These are phyloP conservation scores for Stenodema calcarata DNA, from an alignment of 2,888 invertebrate genomes.

Conservation along the genomic window DNA sequence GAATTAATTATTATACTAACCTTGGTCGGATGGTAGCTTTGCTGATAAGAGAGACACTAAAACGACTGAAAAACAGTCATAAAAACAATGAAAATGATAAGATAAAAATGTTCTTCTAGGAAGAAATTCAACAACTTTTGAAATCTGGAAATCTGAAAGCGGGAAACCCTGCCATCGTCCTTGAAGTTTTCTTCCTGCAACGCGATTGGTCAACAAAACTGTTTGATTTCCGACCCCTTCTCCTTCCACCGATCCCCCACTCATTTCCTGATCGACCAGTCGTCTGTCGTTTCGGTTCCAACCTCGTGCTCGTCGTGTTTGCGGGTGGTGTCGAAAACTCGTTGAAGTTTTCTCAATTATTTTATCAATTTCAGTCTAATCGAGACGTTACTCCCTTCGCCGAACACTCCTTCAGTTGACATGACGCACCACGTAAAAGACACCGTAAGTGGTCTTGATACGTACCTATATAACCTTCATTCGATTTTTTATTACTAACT, in stretches of 20 bases:
- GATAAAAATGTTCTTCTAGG: too few species aligned
- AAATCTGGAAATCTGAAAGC: too few species aligned
- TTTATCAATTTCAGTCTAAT: not conserved
- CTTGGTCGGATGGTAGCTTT: too few species aligned
- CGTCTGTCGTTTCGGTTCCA: too few species aligned
- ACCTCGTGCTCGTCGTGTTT: not conserved
- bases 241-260: not conserved
- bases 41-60: too few species aligned
- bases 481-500: too few species aligned
- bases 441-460: slow-evolving; percentile 54
- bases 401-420: not conserved
- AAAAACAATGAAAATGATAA: too few species aligned
- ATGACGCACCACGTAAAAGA: slow-evolving; percentile 55
- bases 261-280: not conserved
- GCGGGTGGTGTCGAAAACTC: not conserved
- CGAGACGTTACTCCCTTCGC: not conserved
- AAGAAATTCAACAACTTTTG: too few species aligned
- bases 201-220: not conserved
- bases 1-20: too few species aligned
- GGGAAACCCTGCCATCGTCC: too few species aligned
- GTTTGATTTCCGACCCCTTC: not conserved
- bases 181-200: not conserved
- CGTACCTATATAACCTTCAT: not conserved
- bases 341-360: not conserved
- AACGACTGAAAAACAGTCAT: too few species aligned